phyloP scores from a whole-genome alignment of 2,113 vertebrate genomes.

The Boulengeromyrus knoepffleri region DNA sequence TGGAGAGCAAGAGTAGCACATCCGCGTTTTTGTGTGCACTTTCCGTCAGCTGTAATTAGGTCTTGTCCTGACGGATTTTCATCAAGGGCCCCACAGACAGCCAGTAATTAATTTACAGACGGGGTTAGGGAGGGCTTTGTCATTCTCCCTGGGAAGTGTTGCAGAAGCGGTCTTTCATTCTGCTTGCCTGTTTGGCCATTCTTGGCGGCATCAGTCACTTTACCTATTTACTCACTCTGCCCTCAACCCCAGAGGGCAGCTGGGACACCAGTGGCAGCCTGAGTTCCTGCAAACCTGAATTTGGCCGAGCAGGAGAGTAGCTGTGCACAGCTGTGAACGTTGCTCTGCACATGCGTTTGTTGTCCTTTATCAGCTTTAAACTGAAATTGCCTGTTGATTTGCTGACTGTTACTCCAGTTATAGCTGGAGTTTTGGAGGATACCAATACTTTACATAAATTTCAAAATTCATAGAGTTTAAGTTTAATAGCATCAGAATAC shows the following conservation, averaged over 20 bases:
- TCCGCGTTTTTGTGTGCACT: slow-evolving; percentile 33
- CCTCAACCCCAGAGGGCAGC: background rate
- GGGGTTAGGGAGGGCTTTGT: slow-evolving; percentile 48
- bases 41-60: slow-evolving; percentile 48
- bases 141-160: slow-evolving; percentile 47
- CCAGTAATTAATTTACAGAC: slow-evolving; percentile 58
- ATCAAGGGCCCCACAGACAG: slow-evolving; percentile 58
- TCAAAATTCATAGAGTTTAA: too few relatives aligned
- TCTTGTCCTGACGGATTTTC: slow-evolving; percentile 45
- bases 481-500: too few relatives aligned
- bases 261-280: background rate
- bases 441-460: too few relatives aligned
- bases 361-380: background rate
- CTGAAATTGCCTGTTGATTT: background rate
- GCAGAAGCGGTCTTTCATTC: slow-evolving; percentile 31
- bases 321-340: background rate
- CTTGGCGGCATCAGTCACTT: slow-evolving; percentile 45
- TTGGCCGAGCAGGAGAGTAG: background rate
- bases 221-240: slow-evolving; percentile 20
- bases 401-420: background rate
- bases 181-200: slow-evolving; percentile 26
- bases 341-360: background rate
- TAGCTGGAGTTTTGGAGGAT: background rate
- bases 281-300: background rate
- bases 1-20: slow-evolving; percentile 28